A percentile compares a stretch with the other conserved stretches of the same genome.
These are phyloP conservation scores for Megalurothrips usitatus DNA, from an alignment of 2,888 invertebrate genomes.

Conservation along the genomic window DNA sequence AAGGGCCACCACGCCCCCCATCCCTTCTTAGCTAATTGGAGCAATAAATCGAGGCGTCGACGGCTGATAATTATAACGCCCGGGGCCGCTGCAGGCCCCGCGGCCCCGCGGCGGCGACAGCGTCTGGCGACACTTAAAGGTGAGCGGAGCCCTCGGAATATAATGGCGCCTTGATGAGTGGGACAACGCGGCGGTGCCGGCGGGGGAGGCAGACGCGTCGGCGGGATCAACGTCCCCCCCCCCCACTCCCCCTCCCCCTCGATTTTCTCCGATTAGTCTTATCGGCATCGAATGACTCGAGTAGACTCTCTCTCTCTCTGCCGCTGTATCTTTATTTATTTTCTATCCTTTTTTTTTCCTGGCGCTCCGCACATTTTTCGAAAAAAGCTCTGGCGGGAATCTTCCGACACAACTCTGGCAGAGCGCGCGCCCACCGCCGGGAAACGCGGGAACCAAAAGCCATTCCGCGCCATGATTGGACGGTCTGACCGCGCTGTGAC, in stretches of 20 bases:
- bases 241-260: not conserved
- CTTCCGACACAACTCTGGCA: no score
- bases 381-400: no score
- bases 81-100: not conserved
- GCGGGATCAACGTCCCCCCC: not conserved
- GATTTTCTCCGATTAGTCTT: not conserved
- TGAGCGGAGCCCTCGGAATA: not conserved
- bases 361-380: no score
- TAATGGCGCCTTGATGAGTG: conserved; percentile 20
- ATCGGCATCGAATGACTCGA: not conserved
- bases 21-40: conserved; percentile 11
- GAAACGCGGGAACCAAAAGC: no score
- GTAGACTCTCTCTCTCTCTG: not conserved
- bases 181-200: no score
- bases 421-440: no score
- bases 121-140: conserved; percentile 14
- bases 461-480: no score
- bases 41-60: conserved; percentile 6
- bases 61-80: conserved; percentile 13
- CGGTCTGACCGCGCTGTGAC: no score
- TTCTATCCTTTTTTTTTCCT: not conserved
- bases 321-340: not conserved
- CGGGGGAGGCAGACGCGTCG: not conserved
- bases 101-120: not conserved
- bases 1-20: no score